Percentiles rank a stretch among this genome's conserved stretches.
Conservation (phyloP, 2,113 vertebrate genomes). For the Grallaria varia region DNA sequence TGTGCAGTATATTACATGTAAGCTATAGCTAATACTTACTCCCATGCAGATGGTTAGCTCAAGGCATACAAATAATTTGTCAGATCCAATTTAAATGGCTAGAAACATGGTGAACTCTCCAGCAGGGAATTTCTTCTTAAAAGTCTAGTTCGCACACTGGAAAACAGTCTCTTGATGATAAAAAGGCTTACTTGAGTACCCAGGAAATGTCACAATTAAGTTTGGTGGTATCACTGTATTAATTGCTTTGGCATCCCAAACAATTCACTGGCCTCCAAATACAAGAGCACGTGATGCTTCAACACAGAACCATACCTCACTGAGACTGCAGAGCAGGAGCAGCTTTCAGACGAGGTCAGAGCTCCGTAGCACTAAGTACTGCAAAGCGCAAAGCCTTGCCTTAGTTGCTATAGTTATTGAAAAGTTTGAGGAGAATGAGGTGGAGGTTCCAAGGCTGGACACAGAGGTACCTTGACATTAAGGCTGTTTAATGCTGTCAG, state of each 20-base stretch:
- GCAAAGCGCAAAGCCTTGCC: rapidly evolving
- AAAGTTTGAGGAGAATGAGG: not conserved
- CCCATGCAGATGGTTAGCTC: not conserved
- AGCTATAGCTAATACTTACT: not conserved
- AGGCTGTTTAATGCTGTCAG: not conserved
- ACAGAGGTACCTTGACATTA: not conserved
- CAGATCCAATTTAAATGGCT: not conserved
- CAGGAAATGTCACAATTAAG: not conserved
- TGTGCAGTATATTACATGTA: not conserved
- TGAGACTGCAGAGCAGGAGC: not conserved
- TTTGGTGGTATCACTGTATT: not conserved
- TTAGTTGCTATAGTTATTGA: not conserved
- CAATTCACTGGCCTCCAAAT: not conserved
- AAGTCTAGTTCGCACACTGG: not conserved
- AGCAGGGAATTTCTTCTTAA: not conserved
- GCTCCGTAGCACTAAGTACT: not conserved
- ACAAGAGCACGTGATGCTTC: not conserved
- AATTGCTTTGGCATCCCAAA: not conserved
- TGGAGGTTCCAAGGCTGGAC: not conserved
- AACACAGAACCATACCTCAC: not conserved
- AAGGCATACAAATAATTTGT: constrained; percentile 3
- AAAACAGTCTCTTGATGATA: not conserved
- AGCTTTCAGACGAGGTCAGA: not conserved
- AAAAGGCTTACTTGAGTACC: not conserved
- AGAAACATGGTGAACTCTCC: not conserved